Percentiles rank a stretch among this genome's conserved stretches.
Conservation (phyloP, 2,888 invertebrate species). For the Mycalesis mineus region DNA sequence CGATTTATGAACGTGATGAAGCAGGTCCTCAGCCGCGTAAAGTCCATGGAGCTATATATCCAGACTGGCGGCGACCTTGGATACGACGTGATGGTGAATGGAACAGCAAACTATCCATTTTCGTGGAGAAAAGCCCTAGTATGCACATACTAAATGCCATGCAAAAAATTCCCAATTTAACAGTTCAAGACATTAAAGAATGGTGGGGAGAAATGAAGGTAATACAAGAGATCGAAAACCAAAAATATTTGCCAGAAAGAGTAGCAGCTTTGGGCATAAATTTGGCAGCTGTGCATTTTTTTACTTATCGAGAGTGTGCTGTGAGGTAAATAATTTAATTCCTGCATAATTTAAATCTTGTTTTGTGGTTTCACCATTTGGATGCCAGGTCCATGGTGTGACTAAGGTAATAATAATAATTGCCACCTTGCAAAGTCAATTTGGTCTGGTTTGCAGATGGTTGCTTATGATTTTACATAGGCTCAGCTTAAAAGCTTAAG, state of each 20-base stretch:
- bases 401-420: too few species aligned
- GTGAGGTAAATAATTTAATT: constrained; percentile 70
- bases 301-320: constrained; percentile 85
- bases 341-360: too few species aligned
- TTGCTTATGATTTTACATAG: too few species aligned
- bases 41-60: constrained; percentile 63
- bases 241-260: constrained; percentile 79
- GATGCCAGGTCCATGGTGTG: too few species aligned
- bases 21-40: constrained; percentile 50
- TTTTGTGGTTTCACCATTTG: too few species aligned
- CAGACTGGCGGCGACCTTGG: constrained; percentile 81
- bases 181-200: constrained; percentile 62
- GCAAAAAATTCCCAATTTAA: constrained; percentile 75
- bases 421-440: too few species aligned
- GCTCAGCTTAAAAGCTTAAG: too few species aligned
- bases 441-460: too few species aligned
- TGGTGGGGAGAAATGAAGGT: constrained; percentile 78
- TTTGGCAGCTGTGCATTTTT: constrained; percentile 91
- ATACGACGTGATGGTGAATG: constrained; percentile 78
- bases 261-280: constrained; percentile 84
- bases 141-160: constrained; percentile 60
- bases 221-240: constrained; percentile 74
- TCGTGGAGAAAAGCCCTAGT: constrained; percentile 64
- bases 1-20: constrained; percentile 59
- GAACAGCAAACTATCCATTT: constrained; percentile 77